Percentiles rank a stretch among this genome's conserved stretches.
phyloP scores from a whole-genome alignment of 2,888 invertebrate species.

The Lathronympha strigana region DNA sequence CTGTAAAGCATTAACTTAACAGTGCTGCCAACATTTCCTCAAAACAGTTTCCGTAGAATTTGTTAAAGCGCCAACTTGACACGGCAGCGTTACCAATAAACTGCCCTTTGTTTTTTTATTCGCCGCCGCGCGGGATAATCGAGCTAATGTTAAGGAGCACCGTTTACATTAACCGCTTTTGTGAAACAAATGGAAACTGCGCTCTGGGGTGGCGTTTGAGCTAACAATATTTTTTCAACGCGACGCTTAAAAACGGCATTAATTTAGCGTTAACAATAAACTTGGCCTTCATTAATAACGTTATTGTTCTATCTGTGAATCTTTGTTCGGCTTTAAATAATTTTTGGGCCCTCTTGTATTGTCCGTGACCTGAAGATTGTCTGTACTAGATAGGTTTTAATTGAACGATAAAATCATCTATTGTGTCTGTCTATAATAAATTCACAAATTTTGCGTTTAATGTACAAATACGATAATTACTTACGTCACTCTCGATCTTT shows the following conservation, averaged over 20 bases:
- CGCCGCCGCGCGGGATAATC: conserved; percentile 63
- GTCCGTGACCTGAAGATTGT: not conserved
- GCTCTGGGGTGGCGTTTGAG: conserved; percentile 62
- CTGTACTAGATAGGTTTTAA: not conserved
- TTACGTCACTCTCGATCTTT: too few relatives aligned
- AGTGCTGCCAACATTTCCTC: conserved; percentile 10
- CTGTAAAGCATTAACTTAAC: not conserved
- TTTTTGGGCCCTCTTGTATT: not conserved
- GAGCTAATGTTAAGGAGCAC: conserved; percentile 72
- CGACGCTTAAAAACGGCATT: conserved; percentile 23
- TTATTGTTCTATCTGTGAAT: conserved; percentile 1
- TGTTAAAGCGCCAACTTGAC: conserved; percentile 15
- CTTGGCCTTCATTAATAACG: conserved; percentile 4
- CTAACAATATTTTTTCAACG: conserved; percentile 58
- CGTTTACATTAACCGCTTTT: conserved; percentile 74
- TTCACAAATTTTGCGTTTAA: too few relatives aligned
- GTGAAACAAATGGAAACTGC: conserved; percentile 74
- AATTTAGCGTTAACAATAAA: conserved; percentile 18
- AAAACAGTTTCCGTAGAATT: conserved; percentile 9
- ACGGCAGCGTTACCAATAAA: conserved; percentile 2
- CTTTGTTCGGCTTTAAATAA: not conserved
- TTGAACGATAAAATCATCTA: too few relatives aligned
- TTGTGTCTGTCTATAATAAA: too few relatives aligned
- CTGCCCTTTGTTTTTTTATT: conserved; percentile 35
- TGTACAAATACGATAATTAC: too few relatives aligned